phyloP scores from a whole-genome alignment of 2,888 invertebrate species.

The Pyrochroa serraticornis region DNA sequence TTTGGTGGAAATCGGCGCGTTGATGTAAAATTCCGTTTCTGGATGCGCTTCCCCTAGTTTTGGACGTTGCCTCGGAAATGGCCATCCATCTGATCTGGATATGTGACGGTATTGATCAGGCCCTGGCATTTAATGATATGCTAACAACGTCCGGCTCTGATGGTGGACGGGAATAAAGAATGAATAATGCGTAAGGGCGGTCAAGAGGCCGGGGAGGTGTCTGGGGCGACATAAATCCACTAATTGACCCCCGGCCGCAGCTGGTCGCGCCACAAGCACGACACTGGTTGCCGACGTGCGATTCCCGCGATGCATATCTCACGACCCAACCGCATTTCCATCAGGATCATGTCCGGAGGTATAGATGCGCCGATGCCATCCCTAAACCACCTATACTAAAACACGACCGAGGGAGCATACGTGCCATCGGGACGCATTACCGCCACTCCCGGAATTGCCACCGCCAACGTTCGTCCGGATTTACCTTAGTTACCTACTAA shows the following conservation, averaged over 20 bases:
- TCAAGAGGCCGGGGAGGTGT: slow-evolving; percentile 40
- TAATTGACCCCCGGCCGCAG: slow-evolving; percentile 50
- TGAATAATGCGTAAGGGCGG: slow-evolving; percentile 16
- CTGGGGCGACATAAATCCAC: slow-evolving; percentile 48
- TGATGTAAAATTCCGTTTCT: too few relatives aligned
- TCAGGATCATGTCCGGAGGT: slow-evolving; percentile 30
- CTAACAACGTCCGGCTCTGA: not conserved
- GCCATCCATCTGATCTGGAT: too few relatives aligned
- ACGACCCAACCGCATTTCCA: slow-evolving; percentile 25
- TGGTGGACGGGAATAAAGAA: slow-evolving; percentile 9
- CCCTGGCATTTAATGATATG: not conserved
- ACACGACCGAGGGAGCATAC: slow-evolving; percentile 1
- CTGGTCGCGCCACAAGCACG: slow-evolving; percentile 42
- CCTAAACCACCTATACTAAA: slow-evolving; percentile 2
- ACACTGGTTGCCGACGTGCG: slow-evolving; percentile 26
- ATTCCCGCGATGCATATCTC: slow-evolving; percentile 33
- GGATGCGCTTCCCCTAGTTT: too few relatives aligned
- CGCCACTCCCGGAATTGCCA: not conserved
- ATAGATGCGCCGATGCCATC: slow-evolving; percentile 1
- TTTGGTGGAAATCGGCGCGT: too few relatives aligned
- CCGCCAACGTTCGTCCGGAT: not conserved
- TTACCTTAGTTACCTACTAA: not conserved
- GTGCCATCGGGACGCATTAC: slow-evolving; percentile 2
- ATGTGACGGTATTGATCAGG: not conserved
- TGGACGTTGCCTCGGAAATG: too few relatives aligned